These are phyloP conservation scores for Drepana falcataria DNA, from an alignment of 2,888 invertebrate genomes.

Conservation along the genomic window DNA sequence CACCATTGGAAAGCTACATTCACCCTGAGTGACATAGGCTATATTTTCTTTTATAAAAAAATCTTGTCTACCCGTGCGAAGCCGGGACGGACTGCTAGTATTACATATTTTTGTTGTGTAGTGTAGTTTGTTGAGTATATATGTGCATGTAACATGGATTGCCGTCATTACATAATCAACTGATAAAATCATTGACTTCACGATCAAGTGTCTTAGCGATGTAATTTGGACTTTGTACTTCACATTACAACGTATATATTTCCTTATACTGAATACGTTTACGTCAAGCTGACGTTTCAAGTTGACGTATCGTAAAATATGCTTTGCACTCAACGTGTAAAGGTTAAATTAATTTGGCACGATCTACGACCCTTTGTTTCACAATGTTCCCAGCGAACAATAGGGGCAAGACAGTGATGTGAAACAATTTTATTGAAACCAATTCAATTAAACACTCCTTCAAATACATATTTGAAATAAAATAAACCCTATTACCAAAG, in stretches of 20 bases:
- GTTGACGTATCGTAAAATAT: neutral
- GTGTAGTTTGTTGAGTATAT: too few species aligned
- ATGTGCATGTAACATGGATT: too few species aligned
- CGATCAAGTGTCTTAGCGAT: neutral
- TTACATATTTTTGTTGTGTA: too few species aligned
- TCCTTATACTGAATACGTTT: neutral
- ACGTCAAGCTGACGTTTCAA: neutral
- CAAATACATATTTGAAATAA: neutral
- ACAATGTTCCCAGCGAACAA: slow-evolving; percentile 5
- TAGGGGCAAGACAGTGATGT: slow-evolving; percentile 3
- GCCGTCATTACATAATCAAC: neutral
- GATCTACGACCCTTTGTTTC: neutral
- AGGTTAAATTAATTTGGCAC: neutral
- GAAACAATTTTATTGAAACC: slow-evolving; percentile 3
- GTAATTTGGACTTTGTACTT: neutral
- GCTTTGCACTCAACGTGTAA: neutral
- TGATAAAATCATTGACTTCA: neutral
- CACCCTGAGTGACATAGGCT: too few species aligned
- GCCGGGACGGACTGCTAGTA: too few species aligned
- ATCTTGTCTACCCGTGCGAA: too few species aligned
- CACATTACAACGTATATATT: neutral
- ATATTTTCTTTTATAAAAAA: too few species aligned
- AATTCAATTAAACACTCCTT: neutral
- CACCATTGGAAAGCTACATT: too few species aligned
- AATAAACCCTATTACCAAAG: neutral